Conservation (phyloP, 2,888 invertebrate species). For the Pterostichus niger region DNA sequence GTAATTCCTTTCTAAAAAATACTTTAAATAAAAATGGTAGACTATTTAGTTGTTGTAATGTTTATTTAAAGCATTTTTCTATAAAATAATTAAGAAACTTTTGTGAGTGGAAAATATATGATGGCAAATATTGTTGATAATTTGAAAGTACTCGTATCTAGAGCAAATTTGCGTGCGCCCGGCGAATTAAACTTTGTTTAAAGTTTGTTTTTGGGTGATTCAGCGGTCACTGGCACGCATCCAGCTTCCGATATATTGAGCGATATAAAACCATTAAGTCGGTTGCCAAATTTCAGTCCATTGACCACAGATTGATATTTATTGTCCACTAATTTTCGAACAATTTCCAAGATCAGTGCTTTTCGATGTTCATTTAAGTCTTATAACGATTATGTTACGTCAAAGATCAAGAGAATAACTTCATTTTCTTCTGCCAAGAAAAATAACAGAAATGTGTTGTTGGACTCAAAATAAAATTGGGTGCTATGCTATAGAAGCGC, state of each 20-base stretch:
- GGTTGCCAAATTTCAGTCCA: slow-evolving; percentile 43
- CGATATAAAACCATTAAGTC: slow-evolving; percentile 51
- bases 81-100: no score
- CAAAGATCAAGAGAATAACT: slow-evolving; percentile 44
- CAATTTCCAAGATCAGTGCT: slow-evolving; percentile 43
- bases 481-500: background rate
- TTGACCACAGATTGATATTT: slow-evolving; percentile 59
- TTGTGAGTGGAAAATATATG: no score
- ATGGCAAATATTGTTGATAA: background rate
- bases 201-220: slow-evolving; percentile 34
- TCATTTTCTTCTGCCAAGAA: slow-evolving; percentile 48
- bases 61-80: no score
- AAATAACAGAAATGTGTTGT: slow-evolving; percentile 31
- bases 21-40: no score
- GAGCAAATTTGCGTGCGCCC: background rate
- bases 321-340: slow-evolving; percentile 44
- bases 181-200: background rate
- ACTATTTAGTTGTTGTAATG: no score
- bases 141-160: background rate
- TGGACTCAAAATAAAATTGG: slow-evolving; percentile 38
- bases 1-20: no score
- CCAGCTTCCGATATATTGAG: slow-evolving; percentile 37
- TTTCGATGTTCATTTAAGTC: slow-evolving; percentile 17
- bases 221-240: slow-evolving; percentile 22
- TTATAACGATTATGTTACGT: slow-evolving; percentile 45